A percentile compares a stretch with the other conserved stretches of the same genome.
Conservation (phyloP, 2,113 vertebrate species). For the Toxostoma redivivum region DNA sequence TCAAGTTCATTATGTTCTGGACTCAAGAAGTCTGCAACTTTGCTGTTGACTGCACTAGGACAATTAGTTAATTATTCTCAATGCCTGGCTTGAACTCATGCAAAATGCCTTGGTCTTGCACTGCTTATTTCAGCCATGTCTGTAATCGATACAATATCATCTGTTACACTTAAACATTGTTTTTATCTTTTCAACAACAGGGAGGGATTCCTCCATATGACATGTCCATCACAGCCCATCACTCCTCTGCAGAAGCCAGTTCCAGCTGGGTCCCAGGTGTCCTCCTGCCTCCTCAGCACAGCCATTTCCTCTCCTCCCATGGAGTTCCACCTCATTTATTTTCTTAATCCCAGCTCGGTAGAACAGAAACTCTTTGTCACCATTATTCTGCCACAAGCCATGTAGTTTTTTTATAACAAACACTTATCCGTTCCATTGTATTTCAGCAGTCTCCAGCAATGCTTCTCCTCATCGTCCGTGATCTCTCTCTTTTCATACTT, state of each 20-base stretch:
- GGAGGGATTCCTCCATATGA: background rate
- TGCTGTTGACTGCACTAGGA: background rate
- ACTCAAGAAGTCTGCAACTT: background rate
- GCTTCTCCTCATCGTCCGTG: background rate
- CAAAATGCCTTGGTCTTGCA: background rate
- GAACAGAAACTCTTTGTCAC: conserved; percentile 30
- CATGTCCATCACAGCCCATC: background rate
- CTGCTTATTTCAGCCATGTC: background rate
- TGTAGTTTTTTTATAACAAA: conserved; percentile 29
- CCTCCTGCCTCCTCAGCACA: background rate
- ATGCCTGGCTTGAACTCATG: background rate
- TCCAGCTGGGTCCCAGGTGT: background rate
- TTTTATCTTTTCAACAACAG: background rate
- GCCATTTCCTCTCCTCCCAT: background rate
- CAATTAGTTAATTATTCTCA: background rate
- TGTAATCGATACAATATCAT: background rate
- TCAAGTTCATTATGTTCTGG: background rate
- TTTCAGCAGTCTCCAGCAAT: background rate
- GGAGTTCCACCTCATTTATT: conserved; percentile 40
- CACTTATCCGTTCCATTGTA: background rate
- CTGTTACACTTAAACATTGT: background rate
- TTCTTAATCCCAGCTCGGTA: background rate
- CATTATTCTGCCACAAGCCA: conserved; percentile 27
- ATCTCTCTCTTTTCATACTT: conserved; percentile 5
- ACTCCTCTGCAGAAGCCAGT: background rate